Percentiles rank a stretch among this genome's conserved stretches.
Evolutionary conservation across 2,888 invertebrate species (phyloP).

Genomic region (Scaptomyza polygonia): DNA sequence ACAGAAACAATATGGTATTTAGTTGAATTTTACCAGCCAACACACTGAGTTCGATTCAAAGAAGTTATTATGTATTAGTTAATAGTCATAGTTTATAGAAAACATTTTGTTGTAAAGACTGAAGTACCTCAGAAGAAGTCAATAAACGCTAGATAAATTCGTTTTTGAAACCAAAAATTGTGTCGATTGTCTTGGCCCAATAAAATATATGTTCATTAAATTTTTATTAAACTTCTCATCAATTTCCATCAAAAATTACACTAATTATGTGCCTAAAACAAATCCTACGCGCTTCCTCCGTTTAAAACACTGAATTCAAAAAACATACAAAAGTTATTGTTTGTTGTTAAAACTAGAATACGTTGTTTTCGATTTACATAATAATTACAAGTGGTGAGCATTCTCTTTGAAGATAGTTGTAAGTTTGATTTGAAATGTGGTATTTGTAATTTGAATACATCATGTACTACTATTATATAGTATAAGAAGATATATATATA

Average conservation of each 20-base stretch:
- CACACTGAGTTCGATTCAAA: conserved; percentile 20
- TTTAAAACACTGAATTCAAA: conserved; percentile 46
- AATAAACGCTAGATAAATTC: conserved; percentile 71
- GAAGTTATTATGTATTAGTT: conserved; percentile 32
- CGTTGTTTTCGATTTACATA: conserved; percentile 69
- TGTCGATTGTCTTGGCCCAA: background rate
- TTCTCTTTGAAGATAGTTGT: conserved; percentile 41
- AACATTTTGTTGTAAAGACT: conserved; percentile 78
- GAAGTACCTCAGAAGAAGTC: conserved; percentile 81
- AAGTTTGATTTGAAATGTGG: conserved; percentile 47
- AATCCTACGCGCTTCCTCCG: conserved; percentile 49
- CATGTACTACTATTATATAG: conserved; percentile 14
- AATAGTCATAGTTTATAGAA: conserved; percentile 73
- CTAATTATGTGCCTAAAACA: conserved; percentile 75
- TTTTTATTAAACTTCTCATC: conserved; percentile 71
- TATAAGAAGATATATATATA: conserved; percentile 10
- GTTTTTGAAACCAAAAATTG: conserved; percentile 60
- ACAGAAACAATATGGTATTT: conserved; percentile 42
- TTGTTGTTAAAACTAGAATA: conserved; percentile 59
- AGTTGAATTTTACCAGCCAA: conserved; percentile 56
- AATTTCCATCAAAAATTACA: conserved; percentile 61
- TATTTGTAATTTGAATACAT: conserved; percentile 45
- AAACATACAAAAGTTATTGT: conserved; percentile 51
- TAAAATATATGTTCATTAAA: conserved; percentile 54
- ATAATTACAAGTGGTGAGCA: conserved; percentile 65